A percentile compares a stretch with the other conserved stretches of the same genome.
Conservation (phyloP, 2,888 invertebrate species). For the Lepetodrilus schrolli region DNA sequence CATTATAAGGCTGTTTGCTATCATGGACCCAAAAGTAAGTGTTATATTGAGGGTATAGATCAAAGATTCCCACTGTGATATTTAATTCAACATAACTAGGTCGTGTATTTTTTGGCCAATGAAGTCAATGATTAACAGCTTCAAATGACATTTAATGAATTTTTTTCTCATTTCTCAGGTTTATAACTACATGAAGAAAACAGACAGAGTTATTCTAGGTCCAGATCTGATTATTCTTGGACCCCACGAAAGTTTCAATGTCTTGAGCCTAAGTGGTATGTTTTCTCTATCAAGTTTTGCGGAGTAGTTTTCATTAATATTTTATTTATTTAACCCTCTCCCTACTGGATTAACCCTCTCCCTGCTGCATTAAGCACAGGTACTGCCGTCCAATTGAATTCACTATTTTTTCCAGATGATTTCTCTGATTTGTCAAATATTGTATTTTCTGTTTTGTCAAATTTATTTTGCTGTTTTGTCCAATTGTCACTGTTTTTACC, state of each 20-base stretch:
- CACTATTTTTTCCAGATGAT: too few species aligned
- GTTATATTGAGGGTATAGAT: too few species aligned
- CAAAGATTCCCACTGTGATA: too few species aligned
- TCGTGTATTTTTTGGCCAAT: neutral
- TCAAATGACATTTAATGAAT: neutral
- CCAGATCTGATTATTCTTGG: constrained; percentile 71
- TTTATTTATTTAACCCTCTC: too few species aligned
- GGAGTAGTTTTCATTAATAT: too few species aligned
- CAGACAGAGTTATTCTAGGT: constrained; percentile 69
- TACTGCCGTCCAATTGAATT: too few species aligned
- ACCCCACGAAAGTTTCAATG: constrained; percentile 71
- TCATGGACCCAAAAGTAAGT: too few species aligned
- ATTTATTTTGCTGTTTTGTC: neutral
- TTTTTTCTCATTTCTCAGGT: constrained; percentile 46
- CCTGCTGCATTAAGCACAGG: too few species aligned
- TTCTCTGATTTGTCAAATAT: neutral
- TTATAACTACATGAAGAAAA: constrained; percentile 68
- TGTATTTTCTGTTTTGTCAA: neutral
- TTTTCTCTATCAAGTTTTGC: too few species aligned
- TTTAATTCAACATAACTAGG: neutral
- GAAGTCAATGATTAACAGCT: neutral
- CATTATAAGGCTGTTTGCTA: too few species aligned
- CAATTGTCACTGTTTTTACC: too few species aligned
- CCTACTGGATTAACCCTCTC: too few species aligned
- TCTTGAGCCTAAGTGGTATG: constrained; percentile 71